phyloP scores from a whole-genome alignment of 64 coral and sea anemone genomes.

The Platygyra sinensis region DNA sequence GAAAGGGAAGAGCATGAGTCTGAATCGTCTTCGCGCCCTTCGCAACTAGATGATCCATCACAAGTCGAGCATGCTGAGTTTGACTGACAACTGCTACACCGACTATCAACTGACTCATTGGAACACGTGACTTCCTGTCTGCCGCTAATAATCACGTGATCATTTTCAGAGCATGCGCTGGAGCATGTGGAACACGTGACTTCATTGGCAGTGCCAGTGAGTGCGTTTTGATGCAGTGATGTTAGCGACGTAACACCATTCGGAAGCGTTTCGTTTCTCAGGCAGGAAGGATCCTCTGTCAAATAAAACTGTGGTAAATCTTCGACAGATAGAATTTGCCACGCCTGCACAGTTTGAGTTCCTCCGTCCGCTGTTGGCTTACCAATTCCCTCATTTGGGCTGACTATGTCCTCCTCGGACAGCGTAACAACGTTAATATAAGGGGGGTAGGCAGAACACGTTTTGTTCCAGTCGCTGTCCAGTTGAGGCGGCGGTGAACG shows the following conservation, averaged over 20 bases:
- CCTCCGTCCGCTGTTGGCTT: background rate
- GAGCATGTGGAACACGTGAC: background rate
- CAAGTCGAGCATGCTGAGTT: no score
- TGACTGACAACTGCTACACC: background rate
- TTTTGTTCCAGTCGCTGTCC: background rate
- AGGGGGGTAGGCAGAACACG: background rate
- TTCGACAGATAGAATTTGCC: constrained; percentile 1
- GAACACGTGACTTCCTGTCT: background rate
- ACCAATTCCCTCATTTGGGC: background rate
- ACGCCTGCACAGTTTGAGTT: background rate
- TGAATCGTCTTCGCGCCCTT: background rate
- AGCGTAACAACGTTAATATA: background rate
- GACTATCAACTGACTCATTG: background rate
- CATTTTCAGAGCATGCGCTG: background rate
- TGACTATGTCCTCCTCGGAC: background rate
- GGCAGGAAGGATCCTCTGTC: background rate
- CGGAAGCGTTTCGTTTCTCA: background rate
- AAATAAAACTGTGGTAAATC: background rate
- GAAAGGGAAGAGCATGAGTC: background rate
- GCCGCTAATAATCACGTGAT: background rate
- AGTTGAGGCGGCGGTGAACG: background rate
- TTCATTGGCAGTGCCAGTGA: background rate
- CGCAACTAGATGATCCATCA: background rate
- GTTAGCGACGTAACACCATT: background rate
- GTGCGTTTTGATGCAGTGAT: background rate